Evolutionary conservation across 2,113 vertebrate genomes (phyloP).

Genomic region (Nycticryphes semicollaris): DNA sequence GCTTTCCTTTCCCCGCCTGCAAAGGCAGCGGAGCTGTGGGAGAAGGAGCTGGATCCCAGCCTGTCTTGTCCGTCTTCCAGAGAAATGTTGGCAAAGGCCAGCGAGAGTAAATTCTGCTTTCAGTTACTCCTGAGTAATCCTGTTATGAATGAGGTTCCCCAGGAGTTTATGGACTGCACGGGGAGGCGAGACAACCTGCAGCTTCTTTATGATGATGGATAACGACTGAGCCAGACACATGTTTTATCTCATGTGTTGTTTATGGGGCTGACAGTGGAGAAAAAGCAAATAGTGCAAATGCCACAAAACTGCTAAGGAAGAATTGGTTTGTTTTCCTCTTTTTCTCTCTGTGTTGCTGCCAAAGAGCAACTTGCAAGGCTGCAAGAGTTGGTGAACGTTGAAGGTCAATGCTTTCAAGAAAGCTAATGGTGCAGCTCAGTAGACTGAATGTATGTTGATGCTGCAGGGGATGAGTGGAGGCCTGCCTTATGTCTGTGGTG

Average conservation of each 20-base stretch:
- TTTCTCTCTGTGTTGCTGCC: not conserved
- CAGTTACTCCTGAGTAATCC: constrained; percentile 25
- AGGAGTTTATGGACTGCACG: not conserved
- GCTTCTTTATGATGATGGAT: constrained; percentile 35
- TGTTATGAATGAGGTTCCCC: constrained; percentile 34
- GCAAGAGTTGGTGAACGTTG: too few species aligned
- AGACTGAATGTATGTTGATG: not conserved
- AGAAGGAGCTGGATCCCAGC: not conserved
- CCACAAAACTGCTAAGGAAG: not conserved
- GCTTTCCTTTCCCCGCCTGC: not conserved
- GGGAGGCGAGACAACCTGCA: not conserved
- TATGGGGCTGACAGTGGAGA: not conserved
- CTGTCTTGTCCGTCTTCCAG: constrained; percentile 11
- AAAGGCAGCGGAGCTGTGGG: not conserved
- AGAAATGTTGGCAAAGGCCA: constrained; percentile 1
- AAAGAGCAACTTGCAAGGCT: not conserved
- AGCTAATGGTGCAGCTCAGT: too few species aligned
- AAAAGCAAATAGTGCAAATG: not conserved
- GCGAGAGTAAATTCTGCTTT: not conserved
- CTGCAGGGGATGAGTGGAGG: accelerated
- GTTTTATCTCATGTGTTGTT: not conserved
- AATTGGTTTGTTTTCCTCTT: not conserved
- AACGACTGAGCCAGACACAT: accelerated
- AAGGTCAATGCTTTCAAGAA: too few species aligned
- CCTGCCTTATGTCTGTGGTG: too few species aligned